phyloP scores from a whole-genome alignment of 2,113 vertebrate species.

The Muntiacus reevesi region DNA sequence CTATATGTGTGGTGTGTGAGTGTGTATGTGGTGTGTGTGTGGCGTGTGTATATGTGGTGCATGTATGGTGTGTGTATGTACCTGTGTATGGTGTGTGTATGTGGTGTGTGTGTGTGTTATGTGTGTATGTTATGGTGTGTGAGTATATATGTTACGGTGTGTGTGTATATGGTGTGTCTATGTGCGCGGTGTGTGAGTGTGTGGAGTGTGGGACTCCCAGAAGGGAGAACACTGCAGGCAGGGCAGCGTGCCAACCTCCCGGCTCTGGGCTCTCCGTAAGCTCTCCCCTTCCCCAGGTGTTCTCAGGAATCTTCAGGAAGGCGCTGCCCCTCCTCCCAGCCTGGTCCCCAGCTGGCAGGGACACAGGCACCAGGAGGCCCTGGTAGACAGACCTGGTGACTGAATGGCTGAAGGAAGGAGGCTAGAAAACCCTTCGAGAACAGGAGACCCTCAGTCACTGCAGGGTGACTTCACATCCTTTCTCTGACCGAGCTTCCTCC shows the following conservation, averaged over 20 bases:
- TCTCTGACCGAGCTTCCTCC: neutral
- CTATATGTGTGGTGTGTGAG: neutral
- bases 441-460: neutral
- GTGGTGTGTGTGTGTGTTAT: neutral
- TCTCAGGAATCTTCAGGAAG: neutral
- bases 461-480: neutral
- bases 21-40: too few relatives aligned
- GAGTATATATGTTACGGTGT: neutral
- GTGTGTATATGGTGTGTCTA: neutral
- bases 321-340: neutral
- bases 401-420: neutral
- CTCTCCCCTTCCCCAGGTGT: neutral
- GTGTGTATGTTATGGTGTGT: neutral
- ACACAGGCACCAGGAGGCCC: neutral
- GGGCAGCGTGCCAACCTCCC: neutral
- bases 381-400: neutral
- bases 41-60: too few relatives aligned
- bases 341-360: too few relatives aligned
- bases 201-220: neutral
- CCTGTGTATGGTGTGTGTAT: neutral
- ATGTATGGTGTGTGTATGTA: neutral
- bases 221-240: neutral
- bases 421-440: neutral
- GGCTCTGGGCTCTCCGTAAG: neutral
- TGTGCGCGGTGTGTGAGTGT: neutral